A percentile compares a stretch with the other conserved stretches of the same genome.
These are phyloP conservation scores for Gopherus flavomarginatus DNA, from an alignment of 2,113 vertebrate genomes.

Conservation along the genomic window DNA sequence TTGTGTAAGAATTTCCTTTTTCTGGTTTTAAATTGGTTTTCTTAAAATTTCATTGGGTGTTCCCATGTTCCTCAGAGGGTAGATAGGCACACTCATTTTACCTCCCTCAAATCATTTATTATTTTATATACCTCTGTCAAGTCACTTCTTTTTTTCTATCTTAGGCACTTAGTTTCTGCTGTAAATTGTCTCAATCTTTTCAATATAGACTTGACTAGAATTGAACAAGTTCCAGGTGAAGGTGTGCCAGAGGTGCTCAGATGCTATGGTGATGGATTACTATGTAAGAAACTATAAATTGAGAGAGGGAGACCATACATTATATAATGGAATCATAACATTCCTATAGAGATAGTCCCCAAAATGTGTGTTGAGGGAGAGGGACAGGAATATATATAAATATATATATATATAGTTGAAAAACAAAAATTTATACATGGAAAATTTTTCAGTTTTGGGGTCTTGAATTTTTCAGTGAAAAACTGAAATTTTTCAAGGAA, in stretches of 20 bases:
- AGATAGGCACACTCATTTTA: not conserved
- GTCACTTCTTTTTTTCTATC: slow-evolving; percentile 1
- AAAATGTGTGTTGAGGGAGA: not conserved
- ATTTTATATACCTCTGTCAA: not conserved
- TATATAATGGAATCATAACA: not conserved
- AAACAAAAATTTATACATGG: not conserved
- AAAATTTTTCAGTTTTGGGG: not conserved
- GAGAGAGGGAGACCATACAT: not conserved
- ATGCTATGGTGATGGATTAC: not conserved
- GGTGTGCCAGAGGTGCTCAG: not conserved
- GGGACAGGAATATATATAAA: not conserved
- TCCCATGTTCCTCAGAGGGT: not conserved
- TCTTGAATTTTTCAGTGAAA: not conserved
- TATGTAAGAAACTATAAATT: not conserved
- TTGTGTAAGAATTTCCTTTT: not conserved
- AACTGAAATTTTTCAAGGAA: too few species aligned
- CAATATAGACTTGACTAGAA: slow-evolving; percentile 20
- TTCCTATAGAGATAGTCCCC: not conserved
- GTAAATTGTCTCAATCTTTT: slow-evolving; percentile 13
- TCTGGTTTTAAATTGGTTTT: not conserved
- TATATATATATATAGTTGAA: not conserved
- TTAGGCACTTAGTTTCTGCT: not conserved
- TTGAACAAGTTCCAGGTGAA: not conserved
- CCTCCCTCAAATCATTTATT: not conserved
- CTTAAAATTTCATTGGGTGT: not conserved